These are phyloP conservation scores for Harmothoe impar DNA, from an alignment of 2,888 invertebrate species.

Conservation along the genomic window DNA sequence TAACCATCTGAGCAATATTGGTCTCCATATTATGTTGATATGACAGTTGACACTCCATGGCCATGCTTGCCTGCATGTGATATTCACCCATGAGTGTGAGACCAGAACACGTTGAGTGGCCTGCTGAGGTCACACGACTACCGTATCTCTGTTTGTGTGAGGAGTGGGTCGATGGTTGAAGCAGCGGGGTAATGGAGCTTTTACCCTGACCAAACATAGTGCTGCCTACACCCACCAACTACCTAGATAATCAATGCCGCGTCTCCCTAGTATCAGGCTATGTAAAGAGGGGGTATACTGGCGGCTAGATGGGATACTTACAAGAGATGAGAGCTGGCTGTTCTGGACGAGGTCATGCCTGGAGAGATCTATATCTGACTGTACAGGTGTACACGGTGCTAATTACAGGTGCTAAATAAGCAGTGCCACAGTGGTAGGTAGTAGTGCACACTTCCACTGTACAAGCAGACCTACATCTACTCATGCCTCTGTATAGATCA, in stretches of 20 bases:
- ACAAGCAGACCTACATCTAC: not conserved
- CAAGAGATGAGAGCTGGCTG: conserved; percentile 20
- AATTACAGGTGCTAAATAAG: not conserved
- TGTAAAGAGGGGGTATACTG: not conserved
- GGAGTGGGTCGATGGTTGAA: not conserved
- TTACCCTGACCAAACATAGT: not conserved
- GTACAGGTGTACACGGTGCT: not conserved
- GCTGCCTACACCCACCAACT: not conserved
- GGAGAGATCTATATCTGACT: not conserved
- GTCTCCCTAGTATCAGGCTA: not conserved
- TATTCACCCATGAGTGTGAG: no score
- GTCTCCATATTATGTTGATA: no score
- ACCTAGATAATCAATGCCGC: not conserved
- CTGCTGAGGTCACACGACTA: not conserved
- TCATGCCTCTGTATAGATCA: not conserved
- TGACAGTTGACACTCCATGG: no score
- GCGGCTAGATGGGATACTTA: conserved; percentile 3
- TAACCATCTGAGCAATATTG: no score
- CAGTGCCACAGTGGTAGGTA: not conserved
- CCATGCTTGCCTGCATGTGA: no score
- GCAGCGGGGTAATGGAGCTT: not conserved
- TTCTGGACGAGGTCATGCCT: not conserved
- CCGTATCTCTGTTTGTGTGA: no score
- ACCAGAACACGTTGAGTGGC: not conserved
- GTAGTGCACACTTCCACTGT: no score